Base-by-base conservation (phyloP, 1,140 invertebrate species). In the Oryctes rhinoceros region DNA sequence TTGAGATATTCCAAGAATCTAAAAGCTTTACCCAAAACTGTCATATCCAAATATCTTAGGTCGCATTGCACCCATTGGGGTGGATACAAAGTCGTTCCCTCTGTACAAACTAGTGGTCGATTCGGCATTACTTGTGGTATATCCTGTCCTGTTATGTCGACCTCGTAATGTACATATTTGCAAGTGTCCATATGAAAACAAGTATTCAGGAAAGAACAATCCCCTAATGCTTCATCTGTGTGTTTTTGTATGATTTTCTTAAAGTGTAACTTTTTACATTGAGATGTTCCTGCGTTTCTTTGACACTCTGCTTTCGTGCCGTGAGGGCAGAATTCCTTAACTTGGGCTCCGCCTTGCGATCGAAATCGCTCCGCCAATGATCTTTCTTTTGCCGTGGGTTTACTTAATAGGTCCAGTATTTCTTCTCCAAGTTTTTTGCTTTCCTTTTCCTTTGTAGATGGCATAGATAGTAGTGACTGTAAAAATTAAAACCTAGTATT, bases 181-280 rank as follows among this genome's bases (percentile, higher is more conserved):
- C 98, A 99, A 74, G 95, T 97, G 83, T 99, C 97, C 97, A 99
- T 99, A 86, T 99, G 98, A 86, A 99, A 99, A 87, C 98, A 99
- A 0, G 98, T 99, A 86, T 99, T 99, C 0, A 99, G 90, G 88
- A 99, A 99, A 62, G 97, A 99, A 88, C 98, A 99, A 87, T 99
- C 98, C 0, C 98, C 98, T 6, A 99, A 90, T 0, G 95, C 93
- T 88, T 99, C 97, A 88, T 99, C 98, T 0, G 98, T 99, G 87
- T 99, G 98, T 81, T 93, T 92, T 87, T 99, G 97, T 81, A 99
- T 98, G 80, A 99, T 99, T 90, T 99, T 99, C 85, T 96, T 96
- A 86, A 99, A 99, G 88, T 99, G 98, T 35, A 99, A 89, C 86
- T 98, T 97, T 80, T 93, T 94, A 89, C 98, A 99, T 81, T 91